These are phyloP conservation scores for Enteromius radiatus DNA, from an alignment of 2,797 vertebrate species.

Conservation along the genomic window DNA sequence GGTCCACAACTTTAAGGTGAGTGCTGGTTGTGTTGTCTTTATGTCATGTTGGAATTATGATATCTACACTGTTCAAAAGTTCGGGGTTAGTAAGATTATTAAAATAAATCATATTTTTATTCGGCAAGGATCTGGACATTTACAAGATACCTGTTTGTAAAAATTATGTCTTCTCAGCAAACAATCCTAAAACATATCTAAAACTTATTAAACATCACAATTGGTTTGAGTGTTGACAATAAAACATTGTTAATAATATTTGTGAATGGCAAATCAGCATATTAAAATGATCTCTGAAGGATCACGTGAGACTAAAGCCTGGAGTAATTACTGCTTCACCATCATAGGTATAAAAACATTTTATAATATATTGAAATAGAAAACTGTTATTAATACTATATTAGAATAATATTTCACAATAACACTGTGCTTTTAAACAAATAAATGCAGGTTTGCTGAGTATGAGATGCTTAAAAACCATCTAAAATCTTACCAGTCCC, in stretches of 20 bases:
- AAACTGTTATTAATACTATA: neutral
- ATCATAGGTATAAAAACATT: neutral
- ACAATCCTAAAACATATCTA: neutral
- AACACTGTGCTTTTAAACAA: neutral
- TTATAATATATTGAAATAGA: neutral
- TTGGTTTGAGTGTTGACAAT: neutral
- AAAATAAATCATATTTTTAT: neutral
- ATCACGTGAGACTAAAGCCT: neutral
- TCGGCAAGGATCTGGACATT: neutral
- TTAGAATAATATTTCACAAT: neutral
- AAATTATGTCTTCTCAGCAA: neutral
- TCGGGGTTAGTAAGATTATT: neutral
- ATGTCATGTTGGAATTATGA: conserved; percentile 47
- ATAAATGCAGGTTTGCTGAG: neutral
- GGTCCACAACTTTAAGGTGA: conserved; percentile 99
- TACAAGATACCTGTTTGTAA: neutral
- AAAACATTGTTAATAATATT: neutral
- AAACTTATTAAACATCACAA: neutral
- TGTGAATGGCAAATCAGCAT: neutral
- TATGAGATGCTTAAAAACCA: neutral
- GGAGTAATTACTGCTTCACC: neutral
- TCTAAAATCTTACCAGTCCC: neutral
- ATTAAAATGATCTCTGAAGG: neutral
- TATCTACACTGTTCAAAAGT: neutral
- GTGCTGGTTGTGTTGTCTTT: conserved; percentile 51